Percentiles rank a stretch among this genome's conserved stretches.
These are phyloP conservation scores for Girardia tigrina DNA, from an alignment of 2,888 invertebrate species.

Conservation along the genomic window DNA sequence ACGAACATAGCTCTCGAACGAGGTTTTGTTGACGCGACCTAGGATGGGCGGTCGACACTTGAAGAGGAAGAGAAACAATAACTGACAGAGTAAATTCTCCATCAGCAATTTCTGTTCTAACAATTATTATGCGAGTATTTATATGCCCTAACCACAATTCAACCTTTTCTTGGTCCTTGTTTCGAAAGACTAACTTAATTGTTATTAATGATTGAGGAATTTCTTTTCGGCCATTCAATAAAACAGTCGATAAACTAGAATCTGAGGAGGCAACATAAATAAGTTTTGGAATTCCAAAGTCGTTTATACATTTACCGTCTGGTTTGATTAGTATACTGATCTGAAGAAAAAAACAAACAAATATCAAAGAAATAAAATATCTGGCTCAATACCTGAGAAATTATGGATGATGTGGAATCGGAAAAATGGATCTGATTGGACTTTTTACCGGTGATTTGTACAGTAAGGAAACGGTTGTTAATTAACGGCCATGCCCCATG, in stretches of 20 bases:
- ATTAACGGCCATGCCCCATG: background rate
- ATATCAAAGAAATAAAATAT: background rate
- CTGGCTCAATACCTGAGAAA: background rate
- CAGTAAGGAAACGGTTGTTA: background rate
- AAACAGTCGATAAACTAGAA: background rate
- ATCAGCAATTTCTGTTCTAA: background rate
- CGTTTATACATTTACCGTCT: background rate
- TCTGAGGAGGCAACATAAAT: background rate
- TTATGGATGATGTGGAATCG: background rate
- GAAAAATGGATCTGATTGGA: background rate
- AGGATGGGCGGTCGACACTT: background rate
- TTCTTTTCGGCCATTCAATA: background rate
- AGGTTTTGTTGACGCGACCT: background rate
- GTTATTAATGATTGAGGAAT: background rate
- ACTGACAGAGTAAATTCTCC: background rate
- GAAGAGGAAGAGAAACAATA: background rate
- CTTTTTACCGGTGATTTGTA: conserved; percentile 1
- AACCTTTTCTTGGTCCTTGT: background rate
- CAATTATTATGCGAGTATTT: conserved; percentile 7
- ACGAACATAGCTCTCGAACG: background rate
- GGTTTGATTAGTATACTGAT: background rate
- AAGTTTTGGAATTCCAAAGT: conserved; percentile 7
- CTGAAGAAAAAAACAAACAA: background rate
- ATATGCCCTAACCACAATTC: conserved; percentile 13
- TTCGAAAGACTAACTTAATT: conserved; percentile 4